These are phyloP conservation scores for Vulpes lagopus DNA, from an alignment of 2,113 vertebrate species.

Conservation along the genomic window DNA sequence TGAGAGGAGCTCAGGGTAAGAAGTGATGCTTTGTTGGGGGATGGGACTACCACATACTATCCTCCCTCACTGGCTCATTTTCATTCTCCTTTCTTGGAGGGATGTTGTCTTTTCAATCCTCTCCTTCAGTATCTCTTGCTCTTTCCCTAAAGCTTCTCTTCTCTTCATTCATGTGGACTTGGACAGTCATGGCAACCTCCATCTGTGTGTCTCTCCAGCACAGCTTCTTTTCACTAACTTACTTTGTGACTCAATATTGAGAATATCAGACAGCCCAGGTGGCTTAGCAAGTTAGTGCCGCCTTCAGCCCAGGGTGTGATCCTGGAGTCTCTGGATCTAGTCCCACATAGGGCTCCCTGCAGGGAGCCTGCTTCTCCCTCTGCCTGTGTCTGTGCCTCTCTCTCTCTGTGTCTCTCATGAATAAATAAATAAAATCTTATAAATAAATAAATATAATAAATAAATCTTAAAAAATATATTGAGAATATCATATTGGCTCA, in stretches of 20 bases:
- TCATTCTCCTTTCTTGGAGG: not conserved
- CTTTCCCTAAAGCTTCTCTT: not conserved
- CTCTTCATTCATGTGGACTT: not conserved
- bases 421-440: too few relatives aligned
- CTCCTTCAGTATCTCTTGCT: rapidly evolving
- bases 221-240: not conserved
- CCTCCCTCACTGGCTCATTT: not conserved
- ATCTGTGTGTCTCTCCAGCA: not conserved
- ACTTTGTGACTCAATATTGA: not conserved
- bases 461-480: too few relatives aligned
- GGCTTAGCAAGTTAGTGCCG: too few relatives aligned
- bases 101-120: not conserved
- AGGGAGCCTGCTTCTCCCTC: too few relatives aligned
- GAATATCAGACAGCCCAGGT: too few relatives aligned
- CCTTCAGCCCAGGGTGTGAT: too few relatives aligned
- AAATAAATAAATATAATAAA: too few relatives aligned
- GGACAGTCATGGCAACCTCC: not conserved
- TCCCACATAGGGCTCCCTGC: too few relatives aligned
- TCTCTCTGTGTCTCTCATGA: too few relatives aligned
- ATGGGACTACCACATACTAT: too few relatives aligned
- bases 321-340: too few relatives aligned
- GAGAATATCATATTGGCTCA: not conserved
- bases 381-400: too few relatives aligned
- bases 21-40: not conserved
- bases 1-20: not conserved